phyloP scores from a whole-genome alignment of 2,797 vertebrate genomes.

The Chelidonichthys spinosus region DNA sequence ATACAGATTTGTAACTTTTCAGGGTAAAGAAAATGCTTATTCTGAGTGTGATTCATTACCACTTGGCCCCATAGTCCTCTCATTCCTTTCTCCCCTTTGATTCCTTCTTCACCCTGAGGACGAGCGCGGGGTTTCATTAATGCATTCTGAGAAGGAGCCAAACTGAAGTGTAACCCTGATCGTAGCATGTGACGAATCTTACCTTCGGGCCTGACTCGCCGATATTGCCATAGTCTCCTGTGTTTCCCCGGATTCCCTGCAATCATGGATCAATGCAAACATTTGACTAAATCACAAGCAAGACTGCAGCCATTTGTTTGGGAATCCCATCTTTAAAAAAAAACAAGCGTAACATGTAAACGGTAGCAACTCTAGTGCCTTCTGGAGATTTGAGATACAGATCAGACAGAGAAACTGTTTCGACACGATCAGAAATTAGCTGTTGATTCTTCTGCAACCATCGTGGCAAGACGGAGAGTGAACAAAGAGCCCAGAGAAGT shows the following conservation, averaged over 20 bases:
- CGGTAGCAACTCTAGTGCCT: neutral
- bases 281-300: constrained; percentile 11
- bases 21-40: constrained; percentile 21
- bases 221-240: constrained; percentile 76
- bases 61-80: constrained; percentile 77
- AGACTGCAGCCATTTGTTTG: constrained; percentile 12
- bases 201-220: constrained; percentile 82
- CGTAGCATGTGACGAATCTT: constrained; percentile 25
- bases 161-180: constrained; percentile 10
- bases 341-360: neutral
- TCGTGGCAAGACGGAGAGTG: neutral
- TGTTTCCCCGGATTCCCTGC: constrained; percentile 77
- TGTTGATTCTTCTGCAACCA: neutral
- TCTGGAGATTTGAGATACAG: constrained; percentile 12
- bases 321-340: constrained; percentile 8
- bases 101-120: constrained; percentile 78
- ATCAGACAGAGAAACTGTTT: constrained; percentile 17
- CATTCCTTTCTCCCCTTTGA: constrained; percentile 84
- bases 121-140: constrained; percentile 49
- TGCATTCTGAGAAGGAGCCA: constrained; percentile 21
- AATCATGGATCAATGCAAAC: constrained; percentile 25
- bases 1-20: constrained; percentile 26
- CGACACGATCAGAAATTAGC: constrained; percentile 6
- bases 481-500: neutral
- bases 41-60: constrained; percentile 68